Base-by-base conservation (phyloP, 1,140 invertebrate genomes). In the Halesus radiatus region DNA sequence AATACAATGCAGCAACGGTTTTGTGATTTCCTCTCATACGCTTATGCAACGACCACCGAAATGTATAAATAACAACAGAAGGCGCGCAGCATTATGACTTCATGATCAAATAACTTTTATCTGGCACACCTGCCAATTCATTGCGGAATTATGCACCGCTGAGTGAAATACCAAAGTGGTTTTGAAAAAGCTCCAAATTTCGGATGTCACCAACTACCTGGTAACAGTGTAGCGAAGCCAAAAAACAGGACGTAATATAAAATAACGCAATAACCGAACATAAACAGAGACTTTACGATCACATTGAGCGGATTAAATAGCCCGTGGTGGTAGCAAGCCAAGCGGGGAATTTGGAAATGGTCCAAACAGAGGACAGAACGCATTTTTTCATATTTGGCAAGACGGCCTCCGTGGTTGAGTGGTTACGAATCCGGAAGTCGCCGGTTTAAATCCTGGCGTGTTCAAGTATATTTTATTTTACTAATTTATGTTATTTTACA, bases 271-370 rank as follows among this genome's bases (percentile, higher is more conserved):
- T 79, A 81, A 76, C 32, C 72, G 77, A 66, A 64, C 80, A 78
- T 81, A 81, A 81, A 81, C 72, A 81, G 70, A 76, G 73, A 53
- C 74, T 74, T 76, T 81, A 81, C 37, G 80, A 70, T 79, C 72
- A 72, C 72, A 79, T 79, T 81, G 77, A 79, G 80, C 29, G 73
- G 45, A 75, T 62, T 79, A 79, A 81, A 81, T 79, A 76, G 73
- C 72, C 72, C 54, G 70, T 50, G 37, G 26, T 26, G 70, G 26
- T 22, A 58, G 53, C 77, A 20, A 58, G 23, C 53, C 72, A 50
- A 66, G 58, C 26, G 15, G 15, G 66, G 23, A 72, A 32, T 52
- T 78, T 81, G 80, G 80, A 81, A 79, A 73, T 15, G 29, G 13
- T 81, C 80, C 80, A 81, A 75, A 32, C 32, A 50, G 70, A 29